Conservation (phyloP, 1,140 invertebrate species). For the Drosophila novamexicana region DNA sequence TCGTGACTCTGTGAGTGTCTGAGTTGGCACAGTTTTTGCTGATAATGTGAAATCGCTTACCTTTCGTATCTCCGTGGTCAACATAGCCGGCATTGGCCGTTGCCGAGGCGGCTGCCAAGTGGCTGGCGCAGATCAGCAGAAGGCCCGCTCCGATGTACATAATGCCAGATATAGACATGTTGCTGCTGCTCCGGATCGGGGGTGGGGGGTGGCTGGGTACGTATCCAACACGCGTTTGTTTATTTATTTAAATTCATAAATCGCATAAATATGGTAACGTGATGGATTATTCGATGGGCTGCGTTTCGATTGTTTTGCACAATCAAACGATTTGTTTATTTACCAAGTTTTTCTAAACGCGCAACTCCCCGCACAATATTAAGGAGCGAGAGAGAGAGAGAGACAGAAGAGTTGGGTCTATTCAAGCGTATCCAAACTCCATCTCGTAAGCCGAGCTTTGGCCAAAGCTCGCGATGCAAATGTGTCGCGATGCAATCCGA, state of each 20-base stretch:
- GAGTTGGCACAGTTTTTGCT: slow-evolving; percentile 12
- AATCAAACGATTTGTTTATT: slow-evolving; percentile 26
- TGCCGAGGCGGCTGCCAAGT: slow-evolving; percentile 27
- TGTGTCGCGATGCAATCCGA: slow-evolving; percentile 20
- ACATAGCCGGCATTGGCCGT: slow-evolving; percentile 73
- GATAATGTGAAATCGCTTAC: slow-evolving; percentile 60
- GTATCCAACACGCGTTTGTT: slow-evolving; percentile 54
- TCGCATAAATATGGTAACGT: slow-evolving; percentile 16
- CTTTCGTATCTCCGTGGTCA: slow-evolving; percentile 80
- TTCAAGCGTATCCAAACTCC: slow-evolving; percentile 33
- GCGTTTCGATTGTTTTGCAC: slow-evolving; percentile 24
- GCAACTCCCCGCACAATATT: too few species aligned
- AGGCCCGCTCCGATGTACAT: slow-evolving; percentile 12
- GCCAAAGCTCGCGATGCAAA: slow-evolving; percentile 9
- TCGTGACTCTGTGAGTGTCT: not conserved
- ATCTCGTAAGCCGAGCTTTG: slow-evolving; percentile 31
- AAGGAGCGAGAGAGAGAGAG: not conserved
- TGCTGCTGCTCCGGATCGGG: slow-evolving; percentile 16
- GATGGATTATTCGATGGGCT: slow-evolving; percentile 26
- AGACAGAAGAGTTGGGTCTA: not conserved
- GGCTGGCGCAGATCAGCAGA: slow-evolving; percentile 38
- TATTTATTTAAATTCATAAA: slow-evolving; percentile 30
- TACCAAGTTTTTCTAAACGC: slow-evolving; percentile 9
- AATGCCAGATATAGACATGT: slow-evolving; percentile 17
- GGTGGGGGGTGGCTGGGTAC: not conserved